Evolutionary conservation across 2,113 vertebrate species (phyloP).

Genomic region (Silurus glanis): DNA sequence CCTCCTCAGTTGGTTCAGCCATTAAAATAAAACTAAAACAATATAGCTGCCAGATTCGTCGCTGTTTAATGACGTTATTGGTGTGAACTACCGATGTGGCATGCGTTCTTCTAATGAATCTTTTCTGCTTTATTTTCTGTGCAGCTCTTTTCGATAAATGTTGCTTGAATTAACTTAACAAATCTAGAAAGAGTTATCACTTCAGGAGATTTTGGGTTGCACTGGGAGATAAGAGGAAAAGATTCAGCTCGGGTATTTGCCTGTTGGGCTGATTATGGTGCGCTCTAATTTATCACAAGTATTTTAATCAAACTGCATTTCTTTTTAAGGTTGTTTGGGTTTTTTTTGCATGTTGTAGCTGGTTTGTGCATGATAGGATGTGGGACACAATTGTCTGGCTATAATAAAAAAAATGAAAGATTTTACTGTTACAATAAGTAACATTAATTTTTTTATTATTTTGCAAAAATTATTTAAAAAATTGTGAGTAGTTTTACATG

Average conservation of each 20-base stretch:
- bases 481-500: neutral
- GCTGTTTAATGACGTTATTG: constrained; percentile 16
- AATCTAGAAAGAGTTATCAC: constrained; percentile 23
- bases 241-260: constrained; percentile 3
- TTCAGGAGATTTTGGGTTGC: neutral
- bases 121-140: constrained; percentile 17
- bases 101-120: constrained; percentile 22
- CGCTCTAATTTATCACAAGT: neutral
- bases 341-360: neutral
- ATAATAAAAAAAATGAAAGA: no score
- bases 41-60: constrained; percentile 53
- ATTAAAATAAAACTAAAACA: constrained; percentile 36
- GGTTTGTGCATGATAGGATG: neutral
- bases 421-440: no score
- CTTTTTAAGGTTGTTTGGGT: neutral
- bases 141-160: constrained; percentile 25
- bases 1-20: constrained; percentile 34
- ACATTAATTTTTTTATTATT: no score
- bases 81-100: constrained; percentile 24
- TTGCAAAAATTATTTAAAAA: no score
- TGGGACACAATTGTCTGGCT: neutral
- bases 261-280: neutral
- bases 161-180: constrained; percentile 14
- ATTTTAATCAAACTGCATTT: neutral
- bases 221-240: neutral